phyloP scores from a whole-genome alignment of 2,888 invertebrate genomes.

The Lacanobia oleracea region DNA sequence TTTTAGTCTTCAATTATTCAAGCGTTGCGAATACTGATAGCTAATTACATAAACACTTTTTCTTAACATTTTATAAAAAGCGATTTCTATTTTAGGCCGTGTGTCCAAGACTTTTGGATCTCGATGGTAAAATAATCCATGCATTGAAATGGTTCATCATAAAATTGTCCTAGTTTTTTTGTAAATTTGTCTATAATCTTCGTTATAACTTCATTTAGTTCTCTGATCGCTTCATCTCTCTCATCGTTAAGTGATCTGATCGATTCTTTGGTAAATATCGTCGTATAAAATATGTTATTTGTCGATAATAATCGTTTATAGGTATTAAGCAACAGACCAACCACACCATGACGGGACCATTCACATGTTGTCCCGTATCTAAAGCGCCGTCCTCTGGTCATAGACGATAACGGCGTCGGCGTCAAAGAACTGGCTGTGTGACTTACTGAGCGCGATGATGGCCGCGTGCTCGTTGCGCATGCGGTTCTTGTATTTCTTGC shows the following conservation, averaged over 20 bases:
- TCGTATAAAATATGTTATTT: conserved; percentile 4
- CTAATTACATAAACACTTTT: not conserved
- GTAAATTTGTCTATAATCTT: conserved; percentile 40
- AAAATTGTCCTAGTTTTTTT: conserved; percentile 40
- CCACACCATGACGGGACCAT: no score
- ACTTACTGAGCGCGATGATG: conserved; percentile 94
- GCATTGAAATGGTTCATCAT: not conserved
- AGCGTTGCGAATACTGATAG: not conserved
- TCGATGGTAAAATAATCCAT: not conserved
- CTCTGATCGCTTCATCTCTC: not conserved
- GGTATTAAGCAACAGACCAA: not conserved
- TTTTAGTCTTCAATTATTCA: conserved; percentile 19
- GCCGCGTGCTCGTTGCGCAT: conserved; percentile 96
- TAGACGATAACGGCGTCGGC: conserved; percentile 95
- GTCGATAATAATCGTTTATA: conserved; percentile 2
- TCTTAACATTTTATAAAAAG: not conserved
- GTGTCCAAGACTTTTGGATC: not conserved
- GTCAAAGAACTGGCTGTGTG: conserved; percentile 93
- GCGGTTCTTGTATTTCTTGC: conserved; percentile 94
- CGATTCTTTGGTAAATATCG: not conserved
- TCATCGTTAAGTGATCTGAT: not conserved
- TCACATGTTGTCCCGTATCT: conserved; percentile 60
- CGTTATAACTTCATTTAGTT: conserved; percentile 1
- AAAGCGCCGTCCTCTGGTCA: conserved; percentile 95
- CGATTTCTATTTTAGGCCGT: conserved; percentile 25